Base-by-base conservation (phyloP, 2,888 invertebrate species). In the Eupithecia vulgata region DNA sequence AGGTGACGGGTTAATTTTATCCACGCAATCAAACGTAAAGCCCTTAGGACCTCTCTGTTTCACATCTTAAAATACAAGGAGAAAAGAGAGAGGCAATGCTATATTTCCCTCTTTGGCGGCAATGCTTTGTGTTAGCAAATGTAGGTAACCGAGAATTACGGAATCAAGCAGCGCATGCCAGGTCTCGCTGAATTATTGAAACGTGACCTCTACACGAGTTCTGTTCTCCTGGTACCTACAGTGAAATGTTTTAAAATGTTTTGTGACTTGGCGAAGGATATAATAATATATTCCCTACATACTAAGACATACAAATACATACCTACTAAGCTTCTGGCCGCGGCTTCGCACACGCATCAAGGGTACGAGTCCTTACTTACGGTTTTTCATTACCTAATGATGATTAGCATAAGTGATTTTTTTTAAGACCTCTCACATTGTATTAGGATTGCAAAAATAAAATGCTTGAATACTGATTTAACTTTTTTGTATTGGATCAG, bases 181-280 rank as follows among this genome's bases (percentile, higher is more conserved):
- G 70, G 70, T 59, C 73, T 65, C 79, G 72, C 83, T 90, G 86
- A 90, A 90, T 90, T 87, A 90, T 90, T 88, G 85, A 90, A 83
- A 79, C 79, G 80, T 82, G 80, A 85, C 84, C 86, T 87, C 83
- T 78, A 80, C 79, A 76, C 81, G 75, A 78, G 71, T 74, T 81
- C 82, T 88, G 80, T 78, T 77, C 82, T 84, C 88, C 86, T 87
- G 83, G 87, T 88, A 87, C 7, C n/a, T n/a, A n/a, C n/a, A n/a
- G n/a, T n/a, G 30, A 30, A 3, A 30, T 30, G 78, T 79, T 75
- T 34, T 17, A 25, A 25, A 65, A 65, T 64, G 21, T 64, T 35
- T 37, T 25, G 5, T 17, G 61, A 35, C 10, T 48, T 35, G 34
- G 61, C 8, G n/a, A n/a, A n/a, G n/a, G n/a, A n/a, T n/a, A n/a